Percentiles rank a stretch among this genome's conserved stretches.
Evolutionary conservation across 2,113 vertebrate genomes (phyloP).

Genomic region (Cathartes aura): DNA sequence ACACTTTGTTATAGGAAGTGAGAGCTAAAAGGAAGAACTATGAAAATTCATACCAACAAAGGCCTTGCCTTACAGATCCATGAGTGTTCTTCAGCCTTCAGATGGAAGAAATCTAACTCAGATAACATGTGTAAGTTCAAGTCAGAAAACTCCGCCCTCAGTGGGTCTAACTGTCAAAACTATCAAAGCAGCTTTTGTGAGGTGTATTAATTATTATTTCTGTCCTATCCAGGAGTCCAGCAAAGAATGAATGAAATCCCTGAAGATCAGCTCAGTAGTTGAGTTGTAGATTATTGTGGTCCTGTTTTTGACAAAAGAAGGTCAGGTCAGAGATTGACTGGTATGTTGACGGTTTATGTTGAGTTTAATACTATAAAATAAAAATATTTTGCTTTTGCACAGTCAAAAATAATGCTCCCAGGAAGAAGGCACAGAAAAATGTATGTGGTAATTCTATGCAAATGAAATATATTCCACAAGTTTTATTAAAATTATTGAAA

Average conservation of each 20-base stretch:
- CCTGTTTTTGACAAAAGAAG: neutral
- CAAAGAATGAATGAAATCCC: neutral
- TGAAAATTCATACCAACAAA: neutral
- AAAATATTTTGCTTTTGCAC: neutral
- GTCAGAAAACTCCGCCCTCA: neutral
- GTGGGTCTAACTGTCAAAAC: neutral
- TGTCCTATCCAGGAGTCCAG: neutral
- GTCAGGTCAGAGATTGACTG: neutral
- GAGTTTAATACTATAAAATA: neutral
- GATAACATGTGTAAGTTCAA: neutral
- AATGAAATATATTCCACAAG: neutral
- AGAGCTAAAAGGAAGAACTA: neutral
- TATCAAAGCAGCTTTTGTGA: neutral
- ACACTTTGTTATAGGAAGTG: neutral
- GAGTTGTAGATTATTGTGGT: neutral
- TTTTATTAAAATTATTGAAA: neutral
- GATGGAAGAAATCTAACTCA: neutral
- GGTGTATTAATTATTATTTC: neutral
- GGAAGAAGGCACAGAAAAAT: neutral
- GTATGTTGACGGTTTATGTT: neutral
- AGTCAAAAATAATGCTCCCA: neutral
- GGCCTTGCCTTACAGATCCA: neutral
- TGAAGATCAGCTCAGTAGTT: neutral
- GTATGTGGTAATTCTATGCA: neutral
- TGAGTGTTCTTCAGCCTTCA: neutral